These are phyloP conservation scores for Drosophila hamatofila DNA, from an alignment of 2,888 invertebrate species.

Conservation along the genomic window DNA sequence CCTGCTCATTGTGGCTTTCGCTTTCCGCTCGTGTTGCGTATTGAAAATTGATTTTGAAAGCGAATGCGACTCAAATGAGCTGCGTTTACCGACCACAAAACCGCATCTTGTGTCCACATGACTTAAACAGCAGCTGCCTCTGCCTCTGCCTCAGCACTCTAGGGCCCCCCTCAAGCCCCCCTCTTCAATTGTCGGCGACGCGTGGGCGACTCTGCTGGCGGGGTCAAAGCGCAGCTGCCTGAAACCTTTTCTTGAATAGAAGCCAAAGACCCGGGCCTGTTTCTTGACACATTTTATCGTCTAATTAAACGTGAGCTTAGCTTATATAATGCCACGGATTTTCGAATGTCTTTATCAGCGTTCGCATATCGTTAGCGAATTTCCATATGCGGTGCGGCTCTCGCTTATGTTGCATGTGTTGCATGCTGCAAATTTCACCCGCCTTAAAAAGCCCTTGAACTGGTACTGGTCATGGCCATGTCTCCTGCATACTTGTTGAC, in stretches of 20 bases:
- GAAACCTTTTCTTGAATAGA: constrained; percentile 5
- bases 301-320: constrained; percentile 53
- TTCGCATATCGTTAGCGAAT: constrained; percentile 35
- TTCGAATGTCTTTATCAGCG: constrained; percentile 57
- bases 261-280: background rate
- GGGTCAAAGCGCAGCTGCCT: constrained; percentile 46
- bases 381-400: constrained; percentile 42
- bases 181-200: background rate
- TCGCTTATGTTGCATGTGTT: constrained; percentile 10
- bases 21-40: constrained; percentile 64
- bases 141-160: background rate
- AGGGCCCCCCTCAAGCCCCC: background rate
- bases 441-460: constrained; percentile 72
- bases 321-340: constrained; percentile 48
- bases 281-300: constrained; percentile 37
- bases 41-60: constrained; percentile 73
- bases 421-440: constrained; percentile 59
- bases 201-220: constrained; percentile 32
- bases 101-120: constrained; percentile 58
- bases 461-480: constrained; percentile 57
- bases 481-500: constrained; percentile 34
- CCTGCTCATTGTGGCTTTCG: constrained; percentile 66
- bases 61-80: constrained; percentile 47
- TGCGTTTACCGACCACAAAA: constrained; percentile 25
- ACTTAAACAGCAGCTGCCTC: constrained; percentile 42